These are phyloP conservation scores for Poeciliopsis paucimaculata DNA, from an alignment of 2,797 vertebrate species.

Conservation along the genomic window DNA sequence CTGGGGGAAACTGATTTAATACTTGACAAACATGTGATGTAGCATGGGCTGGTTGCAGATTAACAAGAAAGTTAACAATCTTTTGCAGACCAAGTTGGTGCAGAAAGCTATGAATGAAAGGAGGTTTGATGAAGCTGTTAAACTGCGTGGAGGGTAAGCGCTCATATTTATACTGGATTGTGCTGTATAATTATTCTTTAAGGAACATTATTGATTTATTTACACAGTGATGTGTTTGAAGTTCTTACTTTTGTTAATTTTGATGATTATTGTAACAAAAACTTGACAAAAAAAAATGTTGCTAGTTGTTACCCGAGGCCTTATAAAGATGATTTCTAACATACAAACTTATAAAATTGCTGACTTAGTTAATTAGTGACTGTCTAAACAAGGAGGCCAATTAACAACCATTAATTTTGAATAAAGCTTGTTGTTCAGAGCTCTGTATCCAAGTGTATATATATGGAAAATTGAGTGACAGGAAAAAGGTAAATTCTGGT, in stretches of 20 bases:
- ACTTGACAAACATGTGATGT: neutral
- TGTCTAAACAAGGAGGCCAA: neutral
- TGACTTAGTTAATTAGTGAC: neutral
- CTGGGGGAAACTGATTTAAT: slow-evolving; percentile 15
- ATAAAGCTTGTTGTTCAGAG: neutral
- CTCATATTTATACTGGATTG: neutral
- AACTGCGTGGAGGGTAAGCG: slow-evolving; percentile 92
- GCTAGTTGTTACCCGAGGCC: neutral
- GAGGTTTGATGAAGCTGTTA: slow-evolving; percentile 91
- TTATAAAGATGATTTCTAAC: neutral
- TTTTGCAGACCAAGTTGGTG: slow-evolving; percentile 90
- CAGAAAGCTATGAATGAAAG: slow-evolving; percentile 95
- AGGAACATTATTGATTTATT: neutral
- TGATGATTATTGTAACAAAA: neutral
- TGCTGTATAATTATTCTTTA: neutral
- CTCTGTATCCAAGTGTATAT: neutral
- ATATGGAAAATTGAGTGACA: neutral
- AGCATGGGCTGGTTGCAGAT: neutral
- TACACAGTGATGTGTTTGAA: neutral
- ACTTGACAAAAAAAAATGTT: neutral
- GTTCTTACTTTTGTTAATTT: neutral
- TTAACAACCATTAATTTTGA: neutral
- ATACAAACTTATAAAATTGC: neutral
- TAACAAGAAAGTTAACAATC: neutral
- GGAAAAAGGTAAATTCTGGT: neutral